A percentile compares a stretch with the other conserved stretches of the same genome.
These are phyloP conservation scores for Cassiopea xamachana DNA, from an alignment of 30 jellyfish, hydroid and myxozoan species.

Conservation along the genomic window DNA sequence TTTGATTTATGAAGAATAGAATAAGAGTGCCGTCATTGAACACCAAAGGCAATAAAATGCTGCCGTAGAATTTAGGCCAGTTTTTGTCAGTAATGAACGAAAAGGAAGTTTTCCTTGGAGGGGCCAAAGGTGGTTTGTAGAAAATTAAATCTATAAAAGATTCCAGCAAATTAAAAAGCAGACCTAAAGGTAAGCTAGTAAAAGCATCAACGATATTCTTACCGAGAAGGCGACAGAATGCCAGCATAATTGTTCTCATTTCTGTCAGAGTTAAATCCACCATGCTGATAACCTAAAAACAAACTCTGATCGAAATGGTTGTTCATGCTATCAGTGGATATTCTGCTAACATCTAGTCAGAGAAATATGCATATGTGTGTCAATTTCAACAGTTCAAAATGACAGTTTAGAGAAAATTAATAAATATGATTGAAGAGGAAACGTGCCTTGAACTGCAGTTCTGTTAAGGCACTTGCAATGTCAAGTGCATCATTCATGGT, in stretches of 20 bases:
- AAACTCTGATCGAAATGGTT: neutral
- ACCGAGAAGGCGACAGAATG: conserved; percentile 86
- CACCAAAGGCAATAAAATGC: too few relatives aligned
- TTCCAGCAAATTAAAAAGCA: neutral
- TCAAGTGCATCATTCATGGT: conserved; percentile 80
- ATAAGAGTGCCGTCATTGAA: too few relatives aligned
- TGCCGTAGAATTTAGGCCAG: too few relatives aligned
- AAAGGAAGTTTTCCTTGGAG: too few relatives aligned
- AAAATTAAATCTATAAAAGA: neutral
- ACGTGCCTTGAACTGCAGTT: conserved; percentile 80
- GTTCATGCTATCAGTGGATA: too few relatives aligned
- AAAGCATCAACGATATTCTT: neutral
- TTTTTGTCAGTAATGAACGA: too few relatives aligned
- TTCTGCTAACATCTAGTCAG: too few relatives aligned
- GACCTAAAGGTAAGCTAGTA: neutral
- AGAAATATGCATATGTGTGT: too few relatives aligned
- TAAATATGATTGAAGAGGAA: neutral
- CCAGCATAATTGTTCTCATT: conserved; percentile 89
- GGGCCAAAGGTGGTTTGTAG: too few relatives aligned
- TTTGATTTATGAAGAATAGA: too few relatives aligned
- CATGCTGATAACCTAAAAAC: conserved; percentile 56
- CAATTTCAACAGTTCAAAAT: too few relatives aligned
- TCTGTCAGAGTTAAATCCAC: conserved; percentile 78
- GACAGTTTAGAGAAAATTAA: too few relatives aligned
- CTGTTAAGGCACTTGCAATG: conserved; percentile 63